These are phyloP conservation scores for Aphis gossypii DNA, from an alignment of 1,140 invertebrate genomes.

Conservation along the genomic window DNA sequence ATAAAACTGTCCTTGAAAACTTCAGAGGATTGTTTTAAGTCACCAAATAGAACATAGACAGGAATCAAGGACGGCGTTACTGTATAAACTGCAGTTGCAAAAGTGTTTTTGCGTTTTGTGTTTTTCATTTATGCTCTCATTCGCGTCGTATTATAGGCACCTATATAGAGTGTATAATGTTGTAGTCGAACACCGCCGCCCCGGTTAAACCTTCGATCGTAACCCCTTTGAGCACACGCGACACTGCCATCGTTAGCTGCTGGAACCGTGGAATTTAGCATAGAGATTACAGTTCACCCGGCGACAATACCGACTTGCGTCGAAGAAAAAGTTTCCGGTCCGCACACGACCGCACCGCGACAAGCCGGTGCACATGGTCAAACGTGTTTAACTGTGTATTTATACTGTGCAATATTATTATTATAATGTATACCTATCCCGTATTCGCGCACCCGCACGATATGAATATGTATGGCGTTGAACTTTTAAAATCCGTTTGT, in stretches of 20 bases:
- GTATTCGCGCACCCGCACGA: too few relatives aligned
- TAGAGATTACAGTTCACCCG: background rate
- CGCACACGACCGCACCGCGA: background rate
- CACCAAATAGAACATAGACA: background rate
- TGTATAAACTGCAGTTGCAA: background rate
- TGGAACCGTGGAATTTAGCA: background rate
- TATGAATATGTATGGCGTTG: constrained; percentile 15
- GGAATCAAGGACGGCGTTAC: background rate
- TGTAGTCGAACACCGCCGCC: background rate
- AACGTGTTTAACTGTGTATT: constrained; percentile 5
- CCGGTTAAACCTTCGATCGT: background rate
- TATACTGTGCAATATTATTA: background rate
- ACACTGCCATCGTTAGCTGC: background rate
- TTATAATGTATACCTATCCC: background rate
- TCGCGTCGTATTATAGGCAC: background rate
- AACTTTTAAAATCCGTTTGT: constrained; percentile 33
- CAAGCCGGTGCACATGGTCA: background rate
- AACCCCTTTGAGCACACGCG: background rate
- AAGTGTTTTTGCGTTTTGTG: background rate
- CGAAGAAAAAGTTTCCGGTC: background rate
- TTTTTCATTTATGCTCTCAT: background rate
- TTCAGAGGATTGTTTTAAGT: background rate
- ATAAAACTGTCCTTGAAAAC: background rate
- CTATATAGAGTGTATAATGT: background rate
- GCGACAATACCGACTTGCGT: background rate